Conservation (phyloP, 2,113 vertebrate genomes). For the Heteronetta atricapilla region DNA sequence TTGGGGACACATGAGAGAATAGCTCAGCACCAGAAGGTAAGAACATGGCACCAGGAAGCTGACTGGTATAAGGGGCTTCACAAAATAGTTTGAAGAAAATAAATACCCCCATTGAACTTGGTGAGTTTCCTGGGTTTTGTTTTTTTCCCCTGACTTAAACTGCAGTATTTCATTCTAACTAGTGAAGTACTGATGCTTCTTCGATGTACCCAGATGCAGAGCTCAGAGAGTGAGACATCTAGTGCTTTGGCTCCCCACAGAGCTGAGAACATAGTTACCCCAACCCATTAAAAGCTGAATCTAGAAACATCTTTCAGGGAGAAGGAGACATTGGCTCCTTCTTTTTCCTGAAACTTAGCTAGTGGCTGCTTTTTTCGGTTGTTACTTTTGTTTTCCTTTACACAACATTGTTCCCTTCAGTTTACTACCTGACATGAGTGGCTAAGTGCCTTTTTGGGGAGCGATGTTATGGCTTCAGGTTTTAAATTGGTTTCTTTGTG, state of each 20-base stretch:
- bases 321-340: not conserved
- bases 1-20: not conserved
- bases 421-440: not conserved
- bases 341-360: not conserved
- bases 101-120: not conserved
- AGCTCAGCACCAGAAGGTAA: not conserved
- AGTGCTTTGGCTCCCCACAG: not conserved
- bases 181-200: not conserved
- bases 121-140: not conserved
- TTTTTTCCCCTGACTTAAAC: not conserved
- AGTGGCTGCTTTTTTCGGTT: not conserved
- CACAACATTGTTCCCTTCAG: not conserved
- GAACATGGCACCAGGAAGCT: not conserved
- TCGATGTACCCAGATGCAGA: not conserved
- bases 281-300: not conserved
- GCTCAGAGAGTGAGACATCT: not conserved
- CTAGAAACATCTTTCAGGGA: not conserved
- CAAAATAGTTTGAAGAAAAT: not conserved
- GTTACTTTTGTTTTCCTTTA: not conserved
- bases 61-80: not conserved
- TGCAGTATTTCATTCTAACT: not conserved
- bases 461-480: not conserved
- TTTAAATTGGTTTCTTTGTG: not conserved
- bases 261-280: not conserved
- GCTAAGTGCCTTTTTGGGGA: not conserved